A percentile compares a stretch with the other conserved stretches of the same genome.
Evolutionary conservation across 2,888 invertebrate species (phyloP).

Genomic region (Galeopsomyia nigrocyanea): DNA sequence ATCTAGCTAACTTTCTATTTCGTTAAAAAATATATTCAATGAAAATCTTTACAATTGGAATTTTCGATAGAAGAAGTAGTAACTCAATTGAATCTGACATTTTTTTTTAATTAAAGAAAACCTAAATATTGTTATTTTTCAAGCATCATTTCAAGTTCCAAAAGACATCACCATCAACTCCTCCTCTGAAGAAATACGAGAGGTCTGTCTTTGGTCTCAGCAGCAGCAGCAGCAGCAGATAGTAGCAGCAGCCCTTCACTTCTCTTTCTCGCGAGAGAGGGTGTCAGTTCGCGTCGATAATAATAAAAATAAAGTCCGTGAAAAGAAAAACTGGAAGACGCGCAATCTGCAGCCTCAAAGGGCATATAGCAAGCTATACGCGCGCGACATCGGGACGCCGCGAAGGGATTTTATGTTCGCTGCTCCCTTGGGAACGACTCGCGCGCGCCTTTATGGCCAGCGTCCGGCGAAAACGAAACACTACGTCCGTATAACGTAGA

Average conservation of each 20-base stretch:
- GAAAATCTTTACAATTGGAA: too few relatives aligned
- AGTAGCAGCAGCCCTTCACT: neutral
- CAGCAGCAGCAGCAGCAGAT: too few relatives aligned
- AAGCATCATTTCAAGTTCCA: neutral
- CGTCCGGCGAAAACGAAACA: slow-evolving; percentile 61
- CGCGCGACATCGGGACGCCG: slow-evolving; percentile 46
- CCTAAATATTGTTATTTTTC: too few relatives aligned
- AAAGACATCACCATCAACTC: neutral
- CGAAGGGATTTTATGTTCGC: slow-evolving; percentile 63
- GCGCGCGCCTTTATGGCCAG: slow-evolving; percentile 54
- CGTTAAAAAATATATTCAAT: too few relatives aligned
- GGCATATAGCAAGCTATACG: too few relatives aligned
- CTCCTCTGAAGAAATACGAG: slow-evolving; percentile 9
- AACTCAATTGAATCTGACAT: too few relatives aligned
- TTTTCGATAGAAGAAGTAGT: too few relatives aligned
- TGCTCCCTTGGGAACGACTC: slow-evolving; percentile 64
- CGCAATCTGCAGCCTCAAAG: slow-evolving; percentile 54
- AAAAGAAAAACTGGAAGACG: slow-evolving; percentile 5
- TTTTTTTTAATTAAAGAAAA: too few relatives aligned
- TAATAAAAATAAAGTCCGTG: slow-evolving; percentile 52
- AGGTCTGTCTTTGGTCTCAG: slow-evolving; percentile 1
- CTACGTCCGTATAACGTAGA: slow-evolving; percentile 47
- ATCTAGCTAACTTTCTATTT: too few relatives aligned
- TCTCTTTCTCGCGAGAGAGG: neutral
- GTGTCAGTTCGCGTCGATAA: slow-evolving; percentile 45